These are phyloP conservation scores for Fistularia tabacaria DNA, from an alignment of 2,797 vertebrate species.

Conservation along the genomic window DNA sequence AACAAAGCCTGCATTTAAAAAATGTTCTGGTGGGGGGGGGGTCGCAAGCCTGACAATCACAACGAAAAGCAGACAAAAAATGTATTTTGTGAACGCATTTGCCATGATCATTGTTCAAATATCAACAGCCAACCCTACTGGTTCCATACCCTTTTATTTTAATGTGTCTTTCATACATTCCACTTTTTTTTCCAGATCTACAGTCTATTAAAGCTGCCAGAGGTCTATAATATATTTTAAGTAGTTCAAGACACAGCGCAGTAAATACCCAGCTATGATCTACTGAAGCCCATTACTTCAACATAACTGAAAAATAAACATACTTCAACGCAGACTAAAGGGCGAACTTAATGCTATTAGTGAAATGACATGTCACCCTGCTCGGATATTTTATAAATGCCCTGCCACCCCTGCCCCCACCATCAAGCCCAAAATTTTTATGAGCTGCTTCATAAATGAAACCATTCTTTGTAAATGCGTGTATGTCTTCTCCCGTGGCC, in stretches of 20 bases:
- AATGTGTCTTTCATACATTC: conserved; percentile 2
- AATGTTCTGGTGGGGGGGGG: conserved; percentile 22
- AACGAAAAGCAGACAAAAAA: conserved; percentile 25
- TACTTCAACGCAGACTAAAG: conserved; percentile 67
- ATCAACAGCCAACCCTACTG: conserved; percentile 1
- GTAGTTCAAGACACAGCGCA: conserved; percentile 4
- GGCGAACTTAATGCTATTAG: conserved; percentile 63
- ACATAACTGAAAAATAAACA: conserved; percentile 70
- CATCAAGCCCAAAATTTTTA: conserved; percentile 57
- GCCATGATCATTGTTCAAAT: conserved; percentile 13
- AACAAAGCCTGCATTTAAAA: conserved; percentile 27
- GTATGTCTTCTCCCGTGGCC: conserved; percentile 69
- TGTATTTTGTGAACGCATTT: conserved; percentile 20
- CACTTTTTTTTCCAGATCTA: conserved; percentile 2
- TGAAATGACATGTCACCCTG: conserved; percentile 57
- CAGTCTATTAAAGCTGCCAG: conserved; percentile 15
- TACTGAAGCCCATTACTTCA: conserved; percentile 45
- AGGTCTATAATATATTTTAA: neutral
- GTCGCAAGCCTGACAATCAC: conserved; percentile 38
- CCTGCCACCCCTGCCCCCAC: conserved; percentile 33
- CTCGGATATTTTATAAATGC: conserved; percentile 58
- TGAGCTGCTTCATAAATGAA: conserved; percentile 72
- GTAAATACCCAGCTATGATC: conserved; percentile 54
- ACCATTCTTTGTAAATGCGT: conserved; percentile 67
- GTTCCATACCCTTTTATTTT: neutral